Base-by-base conservation (phyloP, 2,113 vertebrate species). In the Dipodomys merriami region DNA sequence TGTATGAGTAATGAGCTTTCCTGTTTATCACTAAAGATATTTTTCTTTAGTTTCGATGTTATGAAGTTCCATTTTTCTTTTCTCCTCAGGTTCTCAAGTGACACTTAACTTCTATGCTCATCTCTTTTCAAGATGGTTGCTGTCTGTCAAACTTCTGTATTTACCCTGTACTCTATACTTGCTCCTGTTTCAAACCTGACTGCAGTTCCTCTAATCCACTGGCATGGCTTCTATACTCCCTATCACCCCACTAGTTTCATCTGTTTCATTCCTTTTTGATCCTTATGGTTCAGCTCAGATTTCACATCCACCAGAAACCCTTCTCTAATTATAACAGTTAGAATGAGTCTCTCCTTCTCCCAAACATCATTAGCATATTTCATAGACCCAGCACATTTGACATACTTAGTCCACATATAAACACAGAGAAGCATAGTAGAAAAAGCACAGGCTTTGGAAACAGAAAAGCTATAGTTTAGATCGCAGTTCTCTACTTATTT, bases 211-310 rank as follows among this genome's bases (percentile, higher is more conserved):
- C 8, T 68, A 71, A 57, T 91, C 57, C 27, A 53, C 49, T 86
- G 76, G 22, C 46, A 68, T 53, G 29, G 6, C 23, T 87, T 92
- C 35, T 82, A 25, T 18, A 81, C 25, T 74, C 23, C 33, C 44
- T 57, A 39, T 35, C 22, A 53, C 23, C 46, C 49, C 44, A 44
- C 64, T 79, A 13, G 79, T 73, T 93, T 90, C 9, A 49, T 72
- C 80, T 84, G 65, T 90, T 91, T 20, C n/a, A 90, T 35, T 92
- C 6, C 57, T 80, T 91, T 53, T 77, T 92, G 69, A 90, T 90
- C 53, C 73, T 80, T 93, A 81, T 78, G 83, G 86, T 95, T 77
- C 73, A 90, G 78, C 86, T 90, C 89, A 95, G 92, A 90, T 89
- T 94, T 93, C 57, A 80, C 90, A 91, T 91, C 33, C 46, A 85